Evolutionary conservation across 1,140 invertebrate genomes (phyloP).

Genomic region (Cylas formicarius): DNA sequence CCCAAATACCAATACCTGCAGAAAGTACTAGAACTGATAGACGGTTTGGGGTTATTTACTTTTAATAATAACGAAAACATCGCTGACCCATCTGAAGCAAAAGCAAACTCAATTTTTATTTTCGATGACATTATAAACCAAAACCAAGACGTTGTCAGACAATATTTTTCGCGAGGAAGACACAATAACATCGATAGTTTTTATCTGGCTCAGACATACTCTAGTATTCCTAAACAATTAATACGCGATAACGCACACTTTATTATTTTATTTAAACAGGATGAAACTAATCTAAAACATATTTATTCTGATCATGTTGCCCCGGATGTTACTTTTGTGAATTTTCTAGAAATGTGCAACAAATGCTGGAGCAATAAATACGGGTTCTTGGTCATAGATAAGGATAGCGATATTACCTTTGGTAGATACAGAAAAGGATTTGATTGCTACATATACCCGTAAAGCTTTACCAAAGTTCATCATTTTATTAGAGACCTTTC

Average conservation of each 20-base stretch:
- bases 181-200: slow-evolving; percentile 35
- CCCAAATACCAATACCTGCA: no score
- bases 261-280: slow-evolving; percentile 37
- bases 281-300: slow-evolving; percentile 40
- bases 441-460: slow-evolving; percentile 26
- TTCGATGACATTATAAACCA: slow-evolving; percentile 38
- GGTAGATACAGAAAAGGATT: slow-evolving; percentile 30
- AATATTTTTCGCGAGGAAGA: slow-evolving; percentile 36
- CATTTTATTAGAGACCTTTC: no score
- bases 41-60: no score
- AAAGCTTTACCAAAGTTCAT: no score
- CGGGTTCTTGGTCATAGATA: slow-evolving; percentile 31
- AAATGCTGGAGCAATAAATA: slow-evolving; percentile 27
- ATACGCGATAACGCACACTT: slow-evolving; percentile 39
- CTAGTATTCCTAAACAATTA: slow-evolving; percentile 38
- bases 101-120: slow-evolving; percentile 33
- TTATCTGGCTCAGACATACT: slow-evolving; percentile 38
- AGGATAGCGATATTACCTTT: slow-evolving; percentile 26
- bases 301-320: slow-evolving; percentile 38
- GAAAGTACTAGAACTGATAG: no score
- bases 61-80: no score
- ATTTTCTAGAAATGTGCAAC: slow-evolving; percentile 32
- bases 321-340: slow-evolving; percentile 32
- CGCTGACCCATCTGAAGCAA: no score
- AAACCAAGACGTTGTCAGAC: slow-evolving; percentile 33